phyloP scores from a whole-genome alignment of 2,113 vertebrate genomes.

The Ptychochromis oligacanthus region DNA sequence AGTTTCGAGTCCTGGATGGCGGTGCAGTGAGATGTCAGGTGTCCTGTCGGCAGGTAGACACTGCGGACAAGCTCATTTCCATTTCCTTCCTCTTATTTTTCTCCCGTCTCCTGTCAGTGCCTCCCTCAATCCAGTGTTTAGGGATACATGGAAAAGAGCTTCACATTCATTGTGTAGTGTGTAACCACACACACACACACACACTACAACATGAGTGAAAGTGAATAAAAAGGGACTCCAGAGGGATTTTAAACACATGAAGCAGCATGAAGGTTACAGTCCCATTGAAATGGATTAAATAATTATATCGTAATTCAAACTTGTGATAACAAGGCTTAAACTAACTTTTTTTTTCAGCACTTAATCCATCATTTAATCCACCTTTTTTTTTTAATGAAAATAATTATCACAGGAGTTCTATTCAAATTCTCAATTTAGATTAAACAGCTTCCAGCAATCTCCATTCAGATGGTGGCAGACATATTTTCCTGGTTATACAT shows the following conservation, averaged over 20 bases:
- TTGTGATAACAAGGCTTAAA: neutral
- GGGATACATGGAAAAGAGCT: neutral
- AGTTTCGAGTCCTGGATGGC: neutral
- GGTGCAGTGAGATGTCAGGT: neutral
- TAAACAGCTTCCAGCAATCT: neutral
- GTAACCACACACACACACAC: neutral
- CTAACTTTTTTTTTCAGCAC: neutral
- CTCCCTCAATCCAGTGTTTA: neutral
- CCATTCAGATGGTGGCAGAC: neutral
- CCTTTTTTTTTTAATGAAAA: neutral
- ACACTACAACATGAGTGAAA: neutral
- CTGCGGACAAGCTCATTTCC: neutral
- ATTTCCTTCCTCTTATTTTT: neutral
- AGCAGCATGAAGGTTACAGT: neutral
- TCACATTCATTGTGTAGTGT: neutral
- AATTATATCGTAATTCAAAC: neutral
- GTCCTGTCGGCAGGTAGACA: conserved; percentile 3
- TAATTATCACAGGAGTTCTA: neutral
- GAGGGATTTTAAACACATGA: neutral
- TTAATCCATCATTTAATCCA: neutral
- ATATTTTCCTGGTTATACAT: neutral
- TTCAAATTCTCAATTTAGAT: neutral
- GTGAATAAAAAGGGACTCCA: neutral
- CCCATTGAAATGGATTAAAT: neutral
- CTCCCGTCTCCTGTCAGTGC: neutral